Evolutionary conservation across 2,113 vertebrate species (phyloP).

Genomic region (Dicentrarchus labrax): DNA sequence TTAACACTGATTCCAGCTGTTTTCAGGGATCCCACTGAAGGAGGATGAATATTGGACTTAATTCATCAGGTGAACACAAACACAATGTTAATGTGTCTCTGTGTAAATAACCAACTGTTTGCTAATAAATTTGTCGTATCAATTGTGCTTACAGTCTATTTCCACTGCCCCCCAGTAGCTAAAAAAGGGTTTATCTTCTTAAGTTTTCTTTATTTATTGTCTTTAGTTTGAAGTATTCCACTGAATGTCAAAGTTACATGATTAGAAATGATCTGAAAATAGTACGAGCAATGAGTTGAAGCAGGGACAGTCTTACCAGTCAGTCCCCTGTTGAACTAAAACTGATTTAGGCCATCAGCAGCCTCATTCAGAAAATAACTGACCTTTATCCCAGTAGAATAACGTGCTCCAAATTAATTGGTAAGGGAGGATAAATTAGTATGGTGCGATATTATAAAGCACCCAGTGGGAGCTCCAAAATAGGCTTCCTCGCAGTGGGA

Average conservation of each 20-base stretch:
- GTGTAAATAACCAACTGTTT: neutral
- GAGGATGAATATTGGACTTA: neutral
- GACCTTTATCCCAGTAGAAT: slow-evolving; percentile 77
- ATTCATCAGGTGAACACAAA: neutral
- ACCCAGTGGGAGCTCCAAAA: slow-evolving; percentile 79
- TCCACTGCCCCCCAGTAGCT: neutral
- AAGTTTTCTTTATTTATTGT: neutral
- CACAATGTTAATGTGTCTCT: neutral
- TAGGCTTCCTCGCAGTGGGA: slow-evolving; percentile 76
- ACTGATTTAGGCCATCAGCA: slow-evolving; percentile 77
- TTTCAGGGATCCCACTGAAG: neutral
- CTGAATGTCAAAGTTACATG: neutral
- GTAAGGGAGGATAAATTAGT: slow-evolving; percentile 75
- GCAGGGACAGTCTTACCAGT: slow-evolving; percentile 35
- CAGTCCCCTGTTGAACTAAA: slow-evolving; percentile 53
- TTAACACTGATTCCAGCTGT: neutral
- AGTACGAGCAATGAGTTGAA: slow-evolving; percentile 12
- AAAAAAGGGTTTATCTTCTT: neutral
- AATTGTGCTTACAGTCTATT: neutral
- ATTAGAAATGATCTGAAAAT: slow-evolving; percentile 34
- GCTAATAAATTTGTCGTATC: neutral
- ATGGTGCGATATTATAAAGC: slow-evolving; percentile 68
- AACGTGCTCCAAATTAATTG: slow-evolving; percentile 80
- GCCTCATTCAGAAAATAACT: slow-evolving; percentile 80
- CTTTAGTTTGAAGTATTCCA: neutral